Percentiles rank a stretch among this genome's conserved stretches.
Conservation (phyloP, 2,888 invertebrate species). For the Thereva nobilitata region DNA sequence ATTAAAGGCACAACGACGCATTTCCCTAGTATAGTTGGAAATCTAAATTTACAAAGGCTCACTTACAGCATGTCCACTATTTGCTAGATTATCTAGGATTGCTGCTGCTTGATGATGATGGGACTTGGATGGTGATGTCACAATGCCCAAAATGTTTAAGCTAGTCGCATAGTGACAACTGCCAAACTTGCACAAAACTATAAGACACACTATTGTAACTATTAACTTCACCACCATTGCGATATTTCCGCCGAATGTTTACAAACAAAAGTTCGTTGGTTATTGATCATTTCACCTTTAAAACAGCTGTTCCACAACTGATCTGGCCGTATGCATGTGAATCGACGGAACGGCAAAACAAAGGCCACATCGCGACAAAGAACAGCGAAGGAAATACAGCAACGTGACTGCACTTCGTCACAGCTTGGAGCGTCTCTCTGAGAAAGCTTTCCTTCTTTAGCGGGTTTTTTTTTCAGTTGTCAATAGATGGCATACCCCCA, state of each 20-base stretch:
- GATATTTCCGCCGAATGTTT: slow-evolving; percentile 1
- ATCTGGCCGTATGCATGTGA: neutral
- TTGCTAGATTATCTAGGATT: slow-evolving; percentile 37
- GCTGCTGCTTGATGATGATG: slow-evolving; percentile 33
- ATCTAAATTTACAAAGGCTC: too few species aligned
- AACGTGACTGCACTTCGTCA: too few species aligned
- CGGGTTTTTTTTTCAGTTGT: too few species aligned
- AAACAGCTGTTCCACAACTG: slow-evolving; percentile 21
- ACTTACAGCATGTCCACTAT: slow-evolving; percentile 39
- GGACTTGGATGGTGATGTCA: slow-evolving; percentile 37
- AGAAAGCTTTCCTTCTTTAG: too few species aligned
- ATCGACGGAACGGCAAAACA: neutral
- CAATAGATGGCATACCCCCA: too few species aligned
- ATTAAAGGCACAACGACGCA: too few species aligned
- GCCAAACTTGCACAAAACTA: slow-evolving; percentile 1
- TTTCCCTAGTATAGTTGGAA: too few species aligned
- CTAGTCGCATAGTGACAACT: neutral
- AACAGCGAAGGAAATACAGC: neutral
- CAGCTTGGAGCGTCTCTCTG: too few species aligned
- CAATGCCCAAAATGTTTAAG: slow-evolving; percentile 38
- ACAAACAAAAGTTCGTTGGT: slow-evolving; percentile 5
- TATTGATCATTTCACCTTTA: slow-evolving; percentile 18
- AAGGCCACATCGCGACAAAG: slow-evolving; percentile 15
- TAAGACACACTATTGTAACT: neutral
- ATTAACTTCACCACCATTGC: slow-evolving; percentile 2